phyloP scores from a whole-genome alignment of 2,113 vertebrate genomes.

The Sardina pilchardus region DNA sequence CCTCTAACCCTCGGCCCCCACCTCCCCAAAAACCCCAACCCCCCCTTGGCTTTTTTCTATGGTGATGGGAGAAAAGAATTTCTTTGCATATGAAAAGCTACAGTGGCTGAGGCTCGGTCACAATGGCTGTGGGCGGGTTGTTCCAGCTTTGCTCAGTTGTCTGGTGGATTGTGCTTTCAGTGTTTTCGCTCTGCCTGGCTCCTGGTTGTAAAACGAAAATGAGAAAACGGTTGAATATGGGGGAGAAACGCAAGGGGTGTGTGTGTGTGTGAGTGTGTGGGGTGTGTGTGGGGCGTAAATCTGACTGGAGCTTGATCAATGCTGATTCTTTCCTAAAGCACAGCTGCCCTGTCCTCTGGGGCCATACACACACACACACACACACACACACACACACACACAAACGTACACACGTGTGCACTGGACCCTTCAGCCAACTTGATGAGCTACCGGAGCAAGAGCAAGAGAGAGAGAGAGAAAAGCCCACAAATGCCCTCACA shows the following conservation, averaged over 20 bases:
- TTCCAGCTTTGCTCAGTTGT: constrained; percentile 57
- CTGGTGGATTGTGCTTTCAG: constrained; percentile 45
- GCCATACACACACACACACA: background rate
- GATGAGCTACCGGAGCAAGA: background rate
- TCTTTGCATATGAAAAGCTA: constrained; percentile 73
- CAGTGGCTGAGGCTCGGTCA: constrained; percentile 59
- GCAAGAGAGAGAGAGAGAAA: background rate
- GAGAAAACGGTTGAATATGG: constrained; percentile 24
- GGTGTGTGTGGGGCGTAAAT: background rate
- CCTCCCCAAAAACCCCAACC: constrained; percentile 15
- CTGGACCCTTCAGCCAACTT: background rate
- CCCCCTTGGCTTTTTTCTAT: constrained; percentile 60
- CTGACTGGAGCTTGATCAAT: constrained; percentile 1
- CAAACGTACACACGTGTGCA: background rate
- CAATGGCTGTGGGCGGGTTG: constrained; percentile 61
- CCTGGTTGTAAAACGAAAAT: constrained; percentile 34
- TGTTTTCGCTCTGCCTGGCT: constrained; percentile 58
- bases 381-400: constrained; percentile 9
- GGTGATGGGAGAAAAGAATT: constrained; percentile 64
- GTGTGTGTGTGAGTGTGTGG: background rate
- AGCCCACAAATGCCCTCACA: constrained; percentile 21
- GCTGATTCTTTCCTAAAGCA: constrained; percentile 7
- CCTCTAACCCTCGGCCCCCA: constrained; percentile 36
- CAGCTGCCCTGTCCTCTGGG: background rate
- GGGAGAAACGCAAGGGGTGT: constrained; percentile 3